Base-by-base conservation (phyloP, 2,888 invertebrate species). In the Agonum fuliginosum region DNA sequence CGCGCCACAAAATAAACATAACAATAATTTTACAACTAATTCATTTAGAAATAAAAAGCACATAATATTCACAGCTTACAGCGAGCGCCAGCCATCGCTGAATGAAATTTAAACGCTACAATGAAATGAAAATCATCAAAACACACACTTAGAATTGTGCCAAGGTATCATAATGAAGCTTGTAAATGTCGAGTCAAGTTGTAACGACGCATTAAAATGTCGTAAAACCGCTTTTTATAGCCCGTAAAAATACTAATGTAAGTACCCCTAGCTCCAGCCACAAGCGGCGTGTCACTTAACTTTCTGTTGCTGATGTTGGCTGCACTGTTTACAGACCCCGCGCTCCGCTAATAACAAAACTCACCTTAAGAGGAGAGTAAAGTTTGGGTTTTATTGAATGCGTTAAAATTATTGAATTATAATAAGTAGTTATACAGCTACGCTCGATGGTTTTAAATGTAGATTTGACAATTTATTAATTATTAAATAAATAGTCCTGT, bases 181-280 rank as follows among this genome's bases (percentile, higher is more conserved):
- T 85, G 85, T 85, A 86, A 84, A 85, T 85, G 86, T 85, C 86
- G 86, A 85, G 85, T 85, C 85, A 85, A 86, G 86, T 86, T 85
- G 85, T 85, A 85, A 86, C 84, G 85, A 84, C 83, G 83, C 85
- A 85, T 86, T 86, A 86, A 86, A 86, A 86, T 84, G 86, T 85
- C 85, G 85, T 86, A 86, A 86, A 86, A 84, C 85, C 84, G 85
- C 85, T 85, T 86, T 86, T 86, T 86, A 86, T 86, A 85, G 85
- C 84, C 84, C 85, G 85, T 86, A 85, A 86, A 86, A 83, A 85
- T 79, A 77, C 69, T 70, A 77, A 77, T 75, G 75, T 75, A 75
- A 75, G 75, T 75, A 75, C 75, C 75, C 67, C 34, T 41, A 19
- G 62, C 74, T 54, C 41, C 27, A 48, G 24, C 43, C 58, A 37